Evolutionary conservation across 1,140 invertebrate genomes (phyloP), one percentile per base, ranked within the genome.

Genomic region (Triops cancriformis): DNA sequence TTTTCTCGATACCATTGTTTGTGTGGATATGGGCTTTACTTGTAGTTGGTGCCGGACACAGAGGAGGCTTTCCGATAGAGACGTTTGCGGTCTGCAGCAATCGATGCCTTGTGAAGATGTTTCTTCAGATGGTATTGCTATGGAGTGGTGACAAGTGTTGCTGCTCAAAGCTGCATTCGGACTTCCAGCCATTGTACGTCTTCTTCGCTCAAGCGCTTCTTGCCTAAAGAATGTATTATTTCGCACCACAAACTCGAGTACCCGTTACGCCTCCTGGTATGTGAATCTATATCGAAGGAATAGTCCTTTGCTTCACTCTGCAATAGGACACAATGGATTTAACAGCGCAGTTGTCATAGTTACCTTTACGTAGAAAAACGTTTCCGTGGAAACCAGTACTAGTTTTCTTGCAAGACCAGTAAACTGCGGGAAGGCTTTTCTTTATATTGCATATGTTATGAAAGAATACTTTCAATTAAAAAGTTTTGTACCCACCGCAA

Each of bases 61-160:
- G 51, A 18, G 51, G 51, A 64, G 51, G 51, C 10, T 64, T 64
- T 64, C 51, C 51, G 51, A 64, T 64, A 64, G 23, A 64, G 51
- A 64, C 18, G 51, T 23, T 64, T 64, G 51, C 51, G 51, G 51
- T 64, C 51, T 23, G 51, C 51, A 23, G 51, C 51, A 64, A 64
- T 64, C 51, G 51, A 64, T 64, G 51, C 51, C 51, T 64, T 18
- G 10, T 64, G 18, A 64, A 64, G 45, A 64, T n/a, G 51, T n/a
- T 64, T 64, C 23, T 64, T 64, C 51, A 64, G 51, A 64, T 64
- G 51, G 51, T 64, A 64, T 64, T 64, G 51, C 23, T 64, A 64
- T 18, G 51, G 51, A 64, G 23, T 64, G 23, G 51, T 64, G 51
- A 23, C 51, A 64, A 64, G 51, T 64, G 51, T 64, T 64, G 18